phyloP scores from a whole-genome alignment of 2,113 vertebrate genomes.

The Pituophis catenifer region DNA sequence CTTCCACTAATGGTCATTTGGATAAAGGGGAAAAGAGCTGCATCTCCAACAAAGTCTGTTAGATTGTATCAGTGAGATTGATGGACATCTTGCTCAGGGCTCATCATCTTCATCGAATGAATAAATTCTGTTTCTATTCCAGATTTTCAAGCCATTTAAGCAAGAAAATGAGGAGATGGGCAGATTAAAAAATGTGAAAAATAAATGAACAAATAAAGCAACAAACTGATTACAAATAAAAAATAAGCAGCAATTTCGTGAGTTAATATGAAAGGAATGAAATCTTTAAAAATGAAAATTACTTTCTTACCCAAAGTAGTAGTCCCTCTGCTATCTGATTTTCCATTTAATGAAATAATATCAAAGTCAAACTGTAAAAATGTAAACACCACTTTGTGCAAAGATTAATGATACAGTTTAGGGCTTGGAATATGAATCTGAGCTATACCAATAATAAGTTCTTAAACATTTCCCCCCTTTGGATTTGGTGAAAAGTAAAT shows the following conservation, averaged over 20 bases:
- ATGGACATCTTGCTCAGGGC: no score
- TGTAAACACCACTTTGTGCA: background rate
- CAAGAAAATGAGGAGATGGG: background rate
- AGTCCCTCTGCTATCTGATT: background rate
- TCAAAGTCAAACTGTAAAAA: background rate
- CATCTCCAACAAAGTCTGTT: background rate
- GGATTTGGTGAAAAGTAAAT: slow-evolving; percentile 34
- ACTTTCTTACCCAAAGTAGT: background rate
- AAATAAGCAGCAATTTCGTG: background rate
- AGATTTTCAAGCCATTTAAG: background rate
- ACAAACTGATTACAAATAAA: background rate
- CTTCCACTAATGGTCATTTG: background rate
- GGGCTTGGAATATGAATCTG: slow-evolving; percentile 6
- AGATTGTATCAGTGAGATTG: background rate
- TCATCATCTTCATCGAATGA: background rate
- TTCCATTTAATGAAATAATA: background rate
- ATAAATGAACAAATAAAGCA: background rate
- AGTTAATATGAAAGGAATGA: background rate
- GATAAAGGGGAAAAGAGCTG: background rate
- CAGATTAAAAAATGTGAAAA: background rate
- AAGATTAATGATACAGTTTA: background rate
- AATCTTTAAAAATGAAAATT: background rate
- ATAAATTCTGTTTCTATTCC: background rate
- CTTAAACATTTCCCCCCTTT: background rate
- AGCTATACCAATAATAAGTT: background rate